Evolutionary conservation across 2,888 invertebrate genomes (phyloP), one percentile per base, ranked within the genome.

Genomic region (Catocala nupta): DNA sequence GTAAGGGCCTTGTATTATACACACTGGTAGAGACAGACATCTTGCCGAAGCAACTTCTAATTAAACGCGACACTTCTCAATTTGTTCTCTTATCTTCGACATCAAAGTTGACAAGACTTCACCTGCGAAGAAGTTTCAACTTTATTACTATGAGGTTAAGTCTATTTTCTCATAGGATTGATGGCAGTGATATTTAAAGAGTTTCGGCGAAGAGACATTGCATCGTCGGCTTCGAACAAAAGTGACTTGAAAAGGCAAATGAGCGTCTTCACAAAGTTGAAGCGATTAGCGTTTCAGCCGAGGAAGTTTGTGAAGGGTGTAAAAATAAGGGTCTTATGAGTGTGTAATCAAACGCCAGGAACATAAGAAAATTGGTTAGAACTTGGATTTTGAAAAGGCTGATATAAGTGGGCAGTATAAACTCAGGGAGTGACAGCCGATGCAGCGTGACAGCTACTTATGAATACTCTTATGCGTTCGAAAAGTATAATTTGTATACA

Each of bases 181-280:
- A 70, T 70, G 74, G 73, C 70, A 72, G 77, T 81, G 81, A 73
- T 77, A 73, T 77, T 84, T 83, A 81, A 82, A 81, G 84, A 84
- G 82, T 81, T 84, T 81, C 70, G 78, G 78, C 73, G 73, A 84
- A 88, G 86, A 84, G 88, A 86, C 83, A 84, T 80, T 88, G 89
- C 89, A 87, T 78, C 85, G 90, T 81, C 84, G 84, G 81, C 77
- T 82, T 79, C 67, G 83, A 87, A 91, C 90, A 91, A 91, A 84
- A 75, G 71, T 70, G 74, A 75, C 87, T 81, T 84, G 81, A 85
- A 91, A 90, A 85, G 89, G 88, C 87, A 87, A 91, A 91, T 85
- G 87, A 87, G 80, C 82, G 80, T 89, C 88, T 90, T 89, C 84
- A 83, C 81, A 89, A 86, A 86, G 85, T 87, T 85, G 77, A 85